These are phyloP conservation scores for Archivesica marissinica DNA, from an alignment of 1,140 invertebrate species.

Conservation along the genomic window DNA sequence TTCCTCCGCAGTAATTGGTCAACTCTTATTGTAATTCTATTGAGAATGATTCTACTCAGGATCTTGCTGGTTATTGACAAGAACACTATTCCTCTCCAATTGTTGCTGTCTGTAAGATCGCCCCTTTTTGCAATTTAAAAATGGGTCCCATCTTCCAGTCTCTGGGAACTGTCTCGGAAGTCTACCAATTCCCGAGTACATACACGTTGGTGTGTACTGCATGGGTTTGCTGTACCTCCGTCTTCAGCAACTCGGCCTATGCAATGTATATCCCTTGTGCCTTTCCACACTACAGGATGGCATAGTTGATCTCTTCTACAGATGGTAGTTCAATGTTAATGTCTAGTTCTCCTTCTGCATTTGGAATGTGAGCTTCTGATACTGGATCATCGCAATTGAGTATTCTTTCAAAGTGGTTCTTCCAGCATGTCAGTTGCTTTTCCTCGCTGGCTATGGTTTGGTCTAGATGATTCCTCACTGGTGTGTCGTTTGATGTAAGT, in stretches of 20 bases:
- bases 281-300: slow-evolving; percentile 43
- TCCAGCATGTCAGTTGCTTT: neutral
- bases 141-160: slow-evolving; percentile 42
- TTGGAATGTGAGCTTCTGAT: neutral
- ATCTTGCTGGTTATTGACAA: slow-evolving; percentile 34
- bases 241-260: slow-evolving; percentile 17
- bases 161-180: too few relatives aligned
- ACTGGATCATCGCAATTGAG: neutral
- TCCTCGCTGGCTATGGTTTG: neutral
- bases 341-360: too few relatives aligned
- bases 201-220: neutral
- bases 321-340: neutral
- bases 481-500: neutral
- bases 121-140: slow-evolving; percentile 56
- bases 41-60: slow-evolving; percentile 1
- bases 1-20: slow-evolving; percentile 24
- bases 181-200: neutral
- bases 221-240: neutral
- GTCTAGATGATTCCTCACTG: neutral
- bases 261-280: slow-evolving; percentile 8
- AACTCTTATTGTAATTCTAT: neutral
- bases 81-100: slow-evolving; percentile 20
- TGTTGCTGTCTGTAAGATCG: slow-evolving; percentile 46
- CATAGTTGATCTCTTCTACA: slow-evolving; percentile 10
- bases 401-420: neutral